Base-by-base conservation (phyloP, 2,113 vertebrate species). In the Barbus barbus region DNA sequence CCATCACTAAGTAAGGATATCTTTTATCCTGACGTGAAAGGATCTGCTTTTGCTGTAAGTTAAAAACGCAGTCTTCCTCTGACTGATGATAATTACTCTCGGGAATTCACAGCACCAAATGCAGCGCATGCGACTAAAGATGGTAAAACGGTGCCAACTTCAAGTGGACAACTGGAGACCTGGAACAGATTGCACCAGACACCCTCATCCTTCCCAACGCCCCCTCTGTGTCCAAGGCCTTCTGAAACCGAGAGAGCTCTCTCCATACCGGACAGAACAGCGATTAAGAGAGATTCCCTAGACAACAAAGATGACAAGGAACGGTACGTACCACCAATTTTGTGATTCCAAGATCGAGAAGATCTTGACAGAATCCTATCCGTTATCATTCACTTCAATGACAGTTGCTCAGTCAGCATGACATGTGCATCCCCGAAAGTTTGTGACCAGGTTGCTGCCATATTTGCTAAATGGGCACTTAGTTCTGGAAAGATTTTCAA, bases 1-100 rank as follows among this genome's bases (percentile, higher is more conserved):
- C 95, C 95, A 46, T 92, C 95, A 92, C 92, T 96, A 89, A 81
- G 87, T 88, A 81, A 78, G 81, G 51, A 31, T 12, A 12, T 65
- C 2, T 28, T 31, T 44, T 56, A n/a, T 28, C 4, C 33, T 65
- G 44, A 20, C 24, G 9, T 31, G 31, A 33, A 65, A 65, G 7
- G 28, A 31, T 33, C 61, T 65, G 61, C 3, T 41, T 31, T 4
- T 80, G 7, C 22, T 44, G 11, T 14, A 41, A 36, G 38, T 74
- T 1, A 44, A 44, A 44, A 20, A 8, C 16, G 44, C 11, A 1
- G 9, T 53, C 65, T 60, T 58, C 8, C 11, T 20, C 33, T 5
- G 8, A 44, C 14, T 67, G 24, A 16, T 2, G 13, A 31, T 44
- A 3, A 65, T 26, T 20, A 4, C 38, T n/a, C n/a, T n/a, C n/a